phyloP scores from a whole-genome alignment of 2,113 vertebrate genomes.

The Cochlearius cochlearius region DNA sequence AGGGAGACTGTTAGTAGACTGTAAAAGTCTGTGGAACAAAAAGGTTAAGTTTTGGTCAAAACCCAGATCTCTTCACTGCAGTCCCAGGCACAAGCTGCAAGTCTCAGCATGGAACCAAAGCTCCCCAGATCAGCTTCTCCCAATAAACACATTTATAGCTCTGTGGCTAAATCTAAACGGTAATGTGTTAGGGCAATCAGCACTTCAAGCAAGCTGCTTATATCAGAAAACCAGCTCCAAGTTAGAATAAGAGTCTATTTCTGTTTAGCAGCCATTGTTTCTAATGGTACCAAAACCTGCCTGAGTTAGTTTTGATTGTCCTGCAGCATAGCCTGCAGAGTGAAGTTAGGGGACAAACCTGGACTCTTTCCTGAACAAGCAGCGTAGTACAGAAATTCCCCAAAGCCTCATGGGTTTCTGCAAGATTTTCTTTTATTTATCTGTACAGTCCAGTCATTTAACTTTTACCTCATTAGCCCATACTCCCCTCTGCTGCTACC shows the following conservation, averaged over 20 bases:
- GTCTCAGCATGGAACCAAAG: neutral
- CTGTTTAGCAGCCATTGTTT: constrained; percentile 42
- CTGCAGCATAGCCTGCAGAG: neutral
- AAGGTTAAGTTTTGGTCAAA: neutral
- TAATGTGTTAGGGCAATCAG: neutral
- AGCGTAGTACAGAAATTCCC: neutral
- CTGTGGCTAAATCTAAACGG: neutral
- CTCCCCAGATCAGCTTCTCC: neutral
- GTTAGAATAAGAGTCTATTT: neutral
- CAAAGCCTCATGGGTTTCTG: neutral
- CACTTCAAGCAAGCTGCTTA: constrained; percentile 12
- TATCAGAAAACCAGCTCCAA: neutral
- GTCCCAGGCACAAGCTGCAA: constrained; percentile 2
- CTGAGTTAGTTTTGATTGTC: neutral
- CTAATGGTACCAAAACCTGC: neutral
- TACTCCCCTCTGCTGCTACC: neutral
- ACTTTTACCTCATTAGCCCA: neutral
- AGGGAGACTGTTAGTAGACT: neutral
- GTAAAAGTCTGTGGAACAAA: neutral
- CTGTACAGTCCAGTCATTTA: neutral
- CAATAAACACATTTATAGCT: neutral
- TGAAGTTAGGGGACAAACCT: neutral
- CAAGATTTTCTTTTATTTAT: neutral
- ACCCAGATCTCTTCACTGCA: constrained; percentile 13
- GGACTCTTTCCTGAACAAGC: neutral